A percentile compares a stretch with the other conserved stretches of the same genome.
These are phyloP conservation scores for Xestia xanthographa DNA, from an alignment of 2,888 invertebrate genomes.

Conservation along the genomic window DNA sequence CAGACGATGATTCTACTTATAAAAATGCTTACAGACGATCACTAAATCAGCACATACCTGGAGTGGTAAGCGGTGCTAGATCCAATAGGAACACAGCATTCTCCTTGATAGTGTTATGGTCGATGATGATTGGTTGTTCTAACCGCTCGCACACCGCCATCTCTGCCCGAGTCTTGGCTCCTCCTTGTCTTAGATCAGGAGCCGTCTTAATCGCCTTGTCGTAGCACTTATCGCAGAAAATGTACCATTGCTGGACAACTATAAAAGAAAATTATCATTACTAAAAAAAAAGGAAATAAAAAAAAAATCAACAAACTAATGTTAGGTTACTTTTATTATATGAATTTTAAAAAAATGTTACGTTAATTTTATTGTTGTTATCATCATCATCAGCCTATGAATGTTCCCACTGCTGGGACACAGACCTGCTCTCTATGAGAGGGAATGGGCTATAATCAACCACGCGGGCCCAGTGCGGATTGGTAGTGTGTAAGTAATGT, in stretches of 20 bases:
- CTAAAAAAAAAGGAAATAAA: too few species aligned
- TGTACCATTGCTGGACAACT: slow-evolving; percentile 95
- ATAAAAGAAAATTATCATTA: slow-evolving; percentile 29
- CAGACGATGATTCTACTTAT: background rate
- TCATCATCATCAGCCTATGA: too few species aligned
- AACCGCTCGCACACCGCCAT: slow-evolving; percentile 66
- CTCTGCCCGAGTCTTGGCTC: slow-evolving; percentile 74
- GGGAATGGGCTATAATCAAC: too few species aligned
- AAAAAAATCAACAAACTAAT: too few species aligned
- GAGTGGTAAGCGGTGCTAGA: slow-evolving; percentile 93
- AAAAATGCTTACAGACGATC: background rate
- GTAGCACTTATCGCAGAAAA: slow-evolving; percentile 97
- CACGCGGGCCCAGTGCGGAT: too few species aligned
- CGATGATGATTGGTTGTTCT: slow-evolving; percentile 73
- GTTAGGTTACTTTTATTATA: too few species aligned
- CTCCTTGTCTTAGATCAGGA: slow-evolving; percentile 84
- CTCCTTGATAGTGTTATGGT: slow-evolving; percentile 95
- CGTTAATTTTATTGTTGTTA: too few species aligned
- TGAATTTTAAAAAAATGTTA: background rate
- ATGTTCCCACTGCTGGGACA: too few species aligned
- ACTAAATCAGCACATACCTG: slow-evolving; percentile 70
- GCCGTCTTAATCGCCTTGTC: slow-evolving; percentile 91
- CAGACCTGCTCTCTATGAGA: too few species aligned
- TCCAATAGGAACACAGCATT: slow-evolving; percentile 98
- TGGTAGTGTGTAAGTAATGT: too few species aligned